These are phyloP conservation scores for Biston stratarius DNA, from an alignment of 2,888 invertebrate species.

Conservation along the genomic window DNA sequence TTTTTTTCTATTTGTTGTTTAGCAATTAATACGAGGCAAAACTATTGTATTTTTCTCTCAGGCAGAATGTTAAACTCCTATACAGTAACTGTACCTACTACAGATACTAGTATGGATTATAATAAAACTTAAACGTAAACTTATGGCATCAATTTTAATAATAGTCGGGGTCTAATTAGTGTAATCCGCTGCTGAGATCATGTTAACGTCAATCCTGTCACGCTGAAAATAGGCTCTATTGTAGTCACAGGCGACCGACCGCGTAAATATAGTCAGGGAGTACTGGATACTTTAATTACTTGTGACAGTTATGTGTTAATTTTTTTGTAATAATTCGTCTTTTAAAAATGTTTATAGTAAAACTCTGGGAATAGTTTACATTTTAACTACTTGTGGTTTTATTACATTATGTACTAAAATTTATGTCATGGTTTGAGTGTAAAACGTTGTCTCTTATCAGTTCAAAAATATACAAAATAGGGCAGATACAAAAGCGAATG, in stretches of 20 bases:
- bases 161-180: slow-evolving; percentile 8
- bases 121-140: background rate
- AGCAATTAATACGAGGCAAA: too few relatives aligned
- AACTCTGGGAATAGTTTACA: too few relatives aligned
- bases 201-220: slow-evolving; percentile 25
- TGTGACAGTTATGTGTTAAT: background rate
- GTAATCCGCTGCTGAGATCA: slow-evolving; percentile 14
- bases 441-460: too few relatives aligned
- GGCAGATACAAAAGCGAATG: too few relatives aligned
- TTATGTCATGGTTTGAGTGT: too few relatives aligned
- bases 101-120: background rate
- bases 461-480: too few relatives aligned
- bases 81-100: background rate
- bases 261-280: slow-evolving; percentile 7
- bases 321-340: too few relatives aligned
- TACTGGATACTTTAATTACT: background rate
- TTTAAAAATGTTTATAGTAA: background rate
- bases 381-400: too few relatives aligned
- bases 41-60: too few relatives aligned
- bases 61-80: too few relatives aligned
- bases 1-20: too few relatives aligned
- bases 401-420: too few relatives aligned
- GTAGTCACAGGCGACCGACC: slow-evolving; percentile 25
- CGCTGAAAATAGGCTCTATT: slow-evolving; percentile 30
- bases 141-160: slow-evolving; percentile 14